Conservation (phyloP, 2,888 invertebrate genomes). For the Pycnomerus fuliginosus region DNA sequence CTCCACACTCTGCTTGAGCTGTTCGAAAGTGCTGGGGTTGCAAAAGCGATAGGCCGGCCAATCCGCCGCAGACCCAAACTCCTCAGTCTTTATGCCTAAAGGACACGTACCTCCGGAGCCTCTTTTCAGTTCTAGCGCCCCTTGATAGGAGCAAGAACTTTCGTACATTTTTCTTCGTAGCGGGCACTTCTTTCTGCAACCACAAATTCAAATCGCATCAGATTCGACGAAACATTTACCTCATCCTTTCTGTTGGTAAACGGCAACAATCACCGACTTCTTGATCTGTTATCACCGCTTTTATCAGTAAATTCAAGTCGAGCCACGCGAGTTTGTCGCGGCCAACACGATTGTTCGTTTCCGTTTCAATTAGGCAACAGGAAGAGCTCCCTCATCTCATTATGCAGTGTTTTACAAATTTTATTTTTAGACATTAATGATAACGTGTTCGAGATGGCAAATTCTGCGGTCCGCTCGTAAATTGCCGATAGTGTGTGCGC, state of each 20-base stretch:
- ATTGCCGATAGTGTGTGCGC: not conserved
- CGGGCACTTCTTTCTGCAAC: conserved; percentile 48
- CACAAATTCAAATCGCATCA: not conserved
- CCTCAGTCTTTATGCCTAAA: conserved; percentile 52
- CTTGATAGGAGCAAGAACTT: conserved; percentile 89
- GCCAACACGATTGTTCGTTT: conserved; percentile 53
- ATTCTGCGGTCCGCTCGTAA: not conserved
- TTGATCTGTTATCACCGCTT: conserved; percentile 39
- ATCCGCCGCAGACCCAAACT: conserved; percentile 60
- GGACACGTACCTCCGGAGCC: conserved; percentile 45
- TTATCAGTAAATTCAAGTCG: conserved; percentile 42
- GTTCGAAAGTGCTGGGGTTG: conserved; percentile 85
- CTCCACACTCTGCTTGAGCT: conserved; percentile 86
- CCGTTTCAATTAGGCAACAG: conserved; percentile 55
- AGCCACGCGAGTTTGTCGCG: conserved; percentile 50
- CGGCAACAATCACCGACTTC: conserved; percentile 13
- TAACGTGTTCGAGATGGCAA: conserved; percentile 1
- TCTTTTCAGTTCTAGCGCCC: conserved; percentile 54
- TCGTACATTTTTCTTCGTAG: conserved; percentile 74
- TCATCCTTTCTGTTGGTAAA: no score
- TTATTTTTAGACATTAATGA: conserved; percentile 49
- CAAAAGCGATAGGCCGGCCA: conserved; percentile 76
- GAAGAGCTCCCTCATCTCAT: conserved; percentile 55
- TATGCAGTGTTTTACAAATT: conserved; percentile 54
- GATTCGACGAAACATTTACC: not conserved